Evolutionary conservation across 1,140 invertebrate genomes (phyloP).

Genomic region (Zaprionus ghesquierei): DNA sequence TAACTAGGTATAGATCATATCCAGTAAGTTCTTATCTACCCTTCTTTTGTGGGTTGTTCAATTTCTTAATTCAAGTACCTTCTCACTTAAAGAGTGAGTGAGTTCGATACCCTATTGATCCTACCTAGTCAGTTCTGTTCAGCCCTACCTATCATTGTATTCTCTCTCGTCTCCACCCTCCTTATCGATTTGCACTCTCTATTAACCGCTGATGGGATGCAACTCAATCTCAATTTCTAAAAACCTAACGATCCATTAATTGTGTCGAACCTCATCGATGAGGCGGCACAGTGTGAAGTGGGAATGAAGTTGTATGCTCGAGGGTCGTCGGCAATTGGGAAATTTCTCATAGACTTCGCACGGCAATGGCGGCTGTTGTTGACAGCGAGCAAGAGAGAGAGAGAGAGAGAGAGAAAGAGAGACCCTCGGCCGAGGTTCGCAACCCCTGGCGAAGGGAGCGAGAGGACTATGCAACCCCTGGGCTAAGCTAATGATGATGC

Average conservation of each 20-base stretch:
- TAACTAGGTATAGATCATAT: too few species aligned
- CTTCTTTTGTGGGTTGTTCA: too few species aligned
- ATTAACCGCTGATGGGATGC: background rate
- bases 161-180: background rate
- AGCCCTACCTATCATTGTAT: background rate
- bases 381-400: background rate
- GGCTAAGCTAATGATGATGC: constrained; percentile 36
- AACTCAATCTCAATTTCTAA: background rate
- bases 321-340: background rate
- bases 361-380: constrained; percentile 8
- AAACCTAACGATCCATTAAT: constrained; percentile 23
- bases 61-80: too few species aligned
- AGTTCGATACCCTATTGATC: background rate
- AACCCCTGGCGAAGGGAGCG: constrained; percentile 9
- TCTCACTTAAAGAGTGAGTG: background rate
- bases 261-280: constrained; percentile 16
- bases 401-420: background rate
- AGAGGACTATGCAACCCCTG: constrained; percentile 7
- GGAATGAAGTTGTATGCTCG: background rate
- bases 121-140: too few species aligned
- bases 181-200: background rate
- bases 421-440: background rate
- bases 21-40: too few species aligned
- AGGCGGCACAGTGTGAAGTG: background rate
- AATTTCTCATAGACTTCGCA: background rate